Evolutionary conservation across 2,888 invertebrate species (phyloP), one percentile per base, ranked within the genome.

Genomic region (Athalia rosae): DNA sequence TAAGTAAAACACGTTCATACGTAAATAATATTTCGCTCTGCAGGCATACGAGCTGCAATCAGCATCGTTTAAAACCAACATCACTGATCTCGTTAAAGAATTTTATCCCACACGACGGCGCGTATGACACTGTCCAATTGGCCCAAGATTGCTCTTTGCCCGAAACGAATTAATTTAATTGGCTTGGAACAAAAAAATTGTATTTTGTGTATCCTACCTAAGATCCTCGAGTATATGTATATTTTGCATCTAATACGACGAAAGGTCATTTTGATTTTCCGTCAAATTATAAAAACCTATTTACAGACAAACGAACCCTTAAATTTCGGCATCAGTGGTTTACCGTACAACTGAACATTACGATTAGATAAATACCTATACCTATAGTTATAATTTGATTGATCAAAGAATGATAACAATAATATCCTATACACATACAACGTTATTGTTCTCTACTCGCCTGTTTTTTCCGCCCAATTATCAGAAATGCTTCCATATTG

Each of bases 391-490:
- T n/a, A 7, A 66, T 43, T 7, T n/a, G n/a, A 58, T 13, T 62
- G 47, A 47, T 13, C 5, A 45, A 47, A 4, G 9, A 28, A 67
- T 43, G 4, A 8, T 9, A n/a, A 71, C 8, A 50, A 48, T 71
- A 15, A 4, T 71, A 13, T 59, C 59, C 13, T 50, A 53, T 66
- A 28, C 28, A 28, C 66, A 56, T 69, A 45, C 3, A 6, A 56
- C 28, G 28, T 28, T 28, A 28, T 28, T 28, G 58, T n/a, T 58
- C 11, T 47, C 13, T 73, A 77, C 77, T 77, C 77, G 77, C 77
- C 77, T 77, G 62, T 59, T 43, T 77, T 73, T 77, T 28, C 9
- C 63, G 71, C 77, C 77, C 77, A 62, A 28, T 56, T 45, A 69
- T 15, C 48, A 59, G 41, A 50, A 62, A 61, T 74, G 74, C 47